Evolutionary conservation across 2,888 invertebrate species (phyloP).

Genomic region (Acholoe squamosa): DNA sequence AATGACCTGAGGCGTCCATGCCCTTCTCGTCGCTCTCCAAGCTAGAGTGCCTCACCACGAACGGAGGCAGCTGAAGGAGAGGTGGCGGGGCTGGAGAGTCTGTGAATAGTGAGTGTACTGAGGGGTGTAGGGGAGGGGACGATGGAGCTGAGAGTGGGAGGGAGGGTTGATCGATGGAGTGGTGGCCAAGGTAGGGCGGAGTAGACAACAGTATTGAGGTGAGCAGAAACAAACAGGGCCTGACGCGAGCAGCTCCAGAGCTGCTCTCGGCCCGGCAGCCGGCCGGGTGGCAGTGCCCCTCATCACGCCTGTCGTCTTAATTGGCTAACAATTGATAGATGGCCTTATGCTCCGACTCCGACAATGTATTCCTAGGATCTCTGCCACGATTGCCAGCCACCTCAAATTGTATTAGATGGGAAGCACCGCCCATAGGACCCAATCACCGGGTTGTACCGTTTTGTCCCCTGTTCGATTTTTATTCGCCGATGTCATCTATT

Average conservation of each 20-base stretch:
- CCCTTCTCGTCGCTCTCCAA: background rate
- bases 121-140: background rate
- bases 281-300: background rate
- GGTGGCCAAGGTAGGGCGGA: background rate
- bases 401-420: background rate
- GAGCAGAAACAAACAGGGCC: background rate
- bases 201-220: conserved; percentile 21
- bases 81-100: no score
- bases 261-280: background rate
- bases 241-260: background rate
- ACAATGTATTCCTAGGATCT: background rate
- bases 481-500: no score
- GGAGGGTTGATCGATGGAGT: background rate
- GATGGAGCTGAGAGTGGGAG: background rate
- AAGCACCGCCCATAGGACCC: background rate
- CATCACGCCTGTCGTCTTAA: background rate
- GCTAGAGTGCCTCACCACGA: background rate
- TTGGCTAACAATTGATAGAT: conserved; percentile 20
- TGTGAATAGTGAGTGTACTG: background rate
- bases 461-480: no score
- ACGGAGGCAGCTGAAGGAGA: no score
- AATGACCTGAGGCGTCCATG: background rate
- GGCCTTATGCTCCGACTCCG: background rate
- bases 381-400: background rate
- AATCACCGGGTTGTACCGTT: no score